Percentiles rank a stretch among this genome's conserved stretches.
phyloP scores from a whole-genome alignment of 2,888 invertebrate species.

The Lysandra coridon region DNA sequence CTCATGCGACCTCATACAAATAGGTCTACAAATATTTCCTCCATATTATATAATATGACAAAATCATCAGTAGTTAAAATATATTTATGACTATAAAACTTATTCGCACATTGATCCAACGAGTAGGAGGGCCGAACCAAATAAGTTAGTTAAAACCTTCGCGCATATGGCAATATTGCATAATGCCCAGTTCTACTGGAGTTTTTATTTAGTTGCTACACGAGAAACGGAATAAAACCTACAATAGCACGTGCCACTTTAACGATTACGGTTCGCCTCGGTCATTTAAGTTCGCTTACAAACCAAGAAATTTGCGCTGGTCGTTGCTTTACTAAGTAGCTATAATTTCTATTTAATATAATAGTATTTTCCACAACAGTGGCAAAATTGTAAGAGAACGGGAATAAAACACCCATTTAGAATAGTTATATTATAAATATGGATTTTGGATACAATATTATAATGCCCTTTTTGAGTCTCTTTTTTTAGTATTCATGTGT shows the following conservation, averaged over 20 bases:
- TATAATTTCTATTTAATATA: too few species aligned
- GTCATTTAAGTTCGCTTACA: neutral
- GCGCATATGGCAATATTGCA: slow-evolving; percentile 5
- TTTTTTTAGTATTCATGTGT: too few species aligned
- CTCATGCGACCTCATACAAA: too few species aligned
- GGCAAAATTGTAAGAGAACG: too few species aligned
- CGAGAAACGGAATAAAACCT: neutral
- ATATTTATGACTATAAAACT: slow-evolving; percentile 5
- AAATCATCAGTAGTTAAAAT: neutral
- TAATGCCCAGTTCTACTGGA: slow-evolving; percentile 5
- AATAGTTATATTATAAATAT: too few species aligned
- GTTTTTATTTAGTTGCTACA: slow-evolving; percentile 10
- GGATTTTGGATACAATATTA: too few species aligned
- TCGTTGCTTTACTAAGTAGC: too few species aligned
- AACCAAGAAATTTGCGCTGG: too few species aligned
- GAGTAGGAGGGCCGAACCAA: slow-evolving; percentile 13
- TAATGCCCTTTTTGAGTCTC: too few species aligned
- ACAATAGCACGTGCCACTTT: neutral
- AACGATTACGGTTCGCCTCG: neutral
- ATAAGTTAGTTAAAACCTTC: slow-evolving; percentile 11
- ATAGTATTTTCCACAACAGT: too few species aligned
- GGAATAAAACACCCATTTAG: too few species aligned
- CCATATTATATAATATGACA: neutral
- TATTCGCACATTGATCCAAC: neutral
- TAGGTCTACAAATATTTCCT: neutral